Evolutionary conservation across 2,113 vertebrate species (phyloP).

Genomic region (Ciconia boyciana): DNA sequence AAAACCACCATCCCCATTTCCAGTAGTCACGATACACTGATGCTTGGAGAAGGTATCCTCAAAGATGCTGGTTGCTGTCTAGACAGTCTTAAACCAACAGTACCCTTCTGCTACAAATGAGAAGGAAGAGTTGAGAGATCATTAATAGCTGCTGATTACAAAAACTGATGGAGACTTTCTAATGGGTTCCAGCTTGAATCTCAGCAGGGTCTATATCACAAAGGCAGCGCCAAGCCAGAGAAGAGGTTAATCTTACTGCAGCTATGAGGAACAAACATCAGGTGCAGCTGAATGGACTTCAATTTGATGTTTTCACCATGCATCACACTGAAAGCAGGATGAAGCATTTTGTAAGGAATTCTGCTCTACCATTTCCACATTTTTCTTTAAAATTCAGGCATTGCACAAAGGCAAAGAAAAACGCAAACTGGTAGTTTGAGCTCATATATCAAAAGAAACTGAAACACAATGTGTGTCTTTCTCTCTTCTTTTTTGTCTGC

Average conservation of each 20-base stretch:
- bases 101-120: conserved; percentile 28
- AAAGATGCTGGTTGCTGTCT: conserved; percentile 25
- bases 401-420: neutral
- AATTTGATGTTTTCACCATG: neutral
- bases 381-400: conserved; percentile 41
- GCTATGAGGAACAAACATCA: neutral
- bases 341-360: conserved; percentile 30
- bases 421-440: neutral
- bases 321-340: conserved; percentile 5
- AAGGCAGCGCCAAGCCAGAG: conserved; percentile 20
- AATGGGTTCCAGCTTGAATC: conserved; percentile 63
- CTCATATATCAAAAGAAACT: conserved; percentile 7
- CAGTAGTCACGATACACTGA: neutral
- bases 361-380: conserved; percentile 6
- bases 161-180: conserved; percentile 38
- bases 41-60: conserved; percentile 17
- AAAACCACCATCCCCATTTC: neutral
- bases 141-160: neutral
- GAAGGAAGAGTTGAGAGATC: conserved; percentile 22
- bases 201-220: conserved; percentile 13
- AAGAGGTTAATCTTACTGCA: conserved; percentile 50
- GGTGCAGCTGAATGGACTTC: conserved; percentile 30
- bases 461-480: neutral
- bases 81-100: conserved; percentile 32
- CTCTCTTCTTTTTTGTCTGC: neutral